These are phyloP conservation scores for Zaprionus kolodkinae DNA, from an alignment of 1,140 invertebrate species.

Conservation along the genomic window DNA sequence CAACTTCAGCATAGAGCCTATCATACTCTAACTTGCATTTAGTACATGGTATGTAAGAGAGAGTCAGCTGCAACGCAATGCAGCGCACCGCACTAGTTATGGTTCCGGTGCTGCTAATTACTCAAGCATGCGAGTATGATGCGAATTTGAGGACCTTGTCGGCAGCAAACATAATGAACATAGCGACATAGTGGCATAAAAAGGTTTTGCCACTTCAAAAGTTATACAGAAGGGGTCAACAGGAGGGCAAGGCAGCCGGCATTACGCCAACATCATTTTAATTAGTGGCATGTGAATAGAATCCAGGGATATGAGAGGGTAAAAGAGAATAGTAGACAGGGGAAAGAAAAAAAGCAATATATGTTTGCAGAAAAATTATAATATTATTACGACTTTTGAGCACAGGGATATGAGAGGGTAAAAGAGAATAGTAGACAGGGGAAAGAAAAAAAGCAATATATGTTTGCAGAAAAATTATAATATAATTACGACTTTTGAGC, in stretches of 20 bases:
- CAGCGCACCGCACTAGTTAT: constrained; percentile 37
- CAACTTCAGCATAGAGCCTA: background rate
- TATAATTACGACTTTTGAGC: constrained; percentile 76
- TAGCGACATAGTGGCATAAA: constrained; percentile 77
- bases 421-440: background rate
- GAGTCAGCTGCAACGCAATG: constrained; percentile 60
- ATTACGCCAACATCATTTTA: constrained; percentile 72
- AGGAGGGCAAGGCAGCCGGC: constrained; percentile 15
- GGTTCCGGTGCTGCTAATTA: constrained; percentile 74
- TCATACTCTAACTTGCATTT: background rate
- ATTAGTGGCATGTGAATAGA: constrained; percentile 72
- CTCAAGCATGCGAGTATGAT: constrained; percentile 71
- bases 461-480: constrained; percentile 52
- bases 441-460: constrained; percentile 44
- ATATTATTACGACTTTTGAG: constrained; percentile 78
- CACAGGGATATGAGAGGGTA: no score
- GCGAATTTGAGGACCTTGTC: constrained; percentile 70
- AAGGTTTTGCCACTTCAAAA: constrained; percentile 61
- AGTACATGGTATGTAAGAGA: constrained; percentile 13
- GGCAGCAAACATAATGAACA: constrained; percentile 77
- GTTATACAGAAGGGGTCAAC: constrained; percentile 28
- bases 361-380: constrained; percentile 47
- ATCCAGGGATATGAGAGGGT: constrained; percentile 9
- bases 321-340: background rate
- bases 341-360: background rate